Evolutionary conservation across 2,888 invertebrate species (phyloP), one percentile per base, ranked within the genome.

Genomic region (Pyrrhosoma nymphula): DNA sequence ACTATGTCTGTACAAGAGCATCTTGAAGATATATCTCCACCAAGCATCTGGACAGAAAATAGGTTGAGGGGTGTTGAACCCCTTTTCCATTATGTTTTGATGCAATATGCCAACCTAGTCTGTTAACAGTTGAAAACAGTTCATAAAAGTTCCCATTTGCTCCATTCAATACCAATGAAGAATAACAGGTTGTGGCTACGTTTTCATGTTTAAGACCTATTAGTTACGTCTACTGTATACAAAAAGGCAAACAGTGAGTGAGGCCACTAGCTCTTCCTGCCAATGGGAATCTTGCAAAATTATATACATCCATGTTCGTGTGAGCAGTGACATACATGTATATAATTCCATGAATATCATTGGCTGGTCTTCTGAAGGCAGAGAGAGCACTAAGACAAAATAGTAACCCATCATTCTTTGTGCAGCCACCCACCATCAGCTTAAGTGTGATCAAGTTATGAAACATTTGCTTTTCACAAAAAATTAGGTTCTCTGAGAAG

Each of bases 201-300:
- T 69, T 93, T 93, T 93, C 93, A 75, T 93, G 39, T 69, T 93
- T 95, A 95, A 95, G 90, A n/a, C 56, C 55, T 95, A 89, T 60
- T 39, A 55, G 56, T 89, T 88, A 95, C 12, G 56, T 88, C 95
- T 95, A 95, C 89, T 82, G 95, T 95, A 95, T 95, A 95, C 95
- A 95, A 95, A 82, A 95, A 95, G 95, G 95, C 95, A 95, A 95
- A 95, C 95, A 95, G 95, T 95, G 95, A 95, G 95, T 95, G 95
- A 95, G 95, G 95, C 95, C 95, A 95, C 95, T 90, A 95, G 95
- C 95, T 95, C 90, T 95, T 60, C 47, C 69, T 93, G 93, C 93
- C 91, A 93, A 75, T n/a, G n/a, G 69, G 75, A 63, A 63, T 93
- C 93, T 26, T 63, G 69, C 39, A 69, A 69, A 91, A 91, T 47